Conservation (phyloP, 2,888 invertebrate genomes). For the Scaptomyza caliginosa region DNA sequence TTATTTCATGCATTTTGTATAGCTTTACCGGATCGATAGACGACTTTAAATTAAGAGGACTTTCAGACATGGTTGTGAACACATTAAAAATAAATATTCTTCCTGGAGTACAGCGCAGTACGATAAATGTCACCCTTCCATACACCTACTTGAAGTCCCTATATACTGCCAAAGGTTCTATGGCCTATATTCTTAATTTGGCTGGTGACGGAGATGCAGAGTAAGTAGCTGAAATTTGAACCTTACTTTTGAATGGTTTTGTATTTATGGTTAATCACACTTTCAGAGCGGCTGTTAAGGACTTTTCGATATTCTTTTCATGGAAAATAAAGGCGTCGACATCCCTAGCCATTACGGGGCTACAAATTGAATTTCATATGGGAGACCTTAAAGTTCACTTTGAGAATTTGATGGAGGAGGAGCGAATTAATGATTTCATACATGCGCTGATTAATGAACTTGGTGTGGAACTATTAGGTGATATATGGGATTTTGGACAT, state of each 20-base stretch:
- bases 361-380: slow-evolving; percentile 69
- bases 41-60: slow-evolving; percentile 64
- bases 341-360: slow-evolving; percentile 60
- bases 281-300: slow-evolving; percentile 56
- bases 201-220: slow-evolving; percentile 76
- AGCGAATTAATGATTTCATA: slow-evolving; percentile 75
- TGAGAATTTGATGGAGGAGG: slow-evolving; percentile 75
- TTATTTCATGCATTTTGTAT: neutral
- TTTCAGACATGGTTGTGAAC: slow-evolving; percentile 72
- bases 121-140: slow-evolving; percentile 70
- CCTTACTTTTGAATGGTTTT: neutral
- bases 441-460: slow-evolving; percentile 79
- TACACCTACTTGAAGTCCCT: slow-evolving; percentile 65
- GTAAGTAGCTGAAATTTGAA: slow-evolving; percentile 54
- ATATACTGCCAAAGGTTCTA: slow-evolving; percentile 80
- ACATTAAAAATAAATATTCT: slow-evolving; percentile 50
- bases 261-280: neutral
- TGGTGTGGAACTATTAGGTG: slow-evolving; percentile 77
- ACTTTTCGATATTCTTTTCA: slow-evolving; percentile 60
- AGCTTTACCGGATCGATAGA: slow-evolving; percentile 74
- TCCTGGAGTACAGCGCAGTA: slow-evolving; percentile 48
- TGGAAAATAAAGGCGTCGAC: slow-evolving; percentile 61
- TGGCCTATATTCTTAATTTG: slow-evolving; percentile 75
- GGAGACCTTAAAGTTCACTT: slow-evolving; percentile 70
- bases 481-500: slow-evolving; percentile 75